phyloP scores from a whole-genome alignment of 2,113 vertebrate species.

The Catagonus wagneri region DNA sequence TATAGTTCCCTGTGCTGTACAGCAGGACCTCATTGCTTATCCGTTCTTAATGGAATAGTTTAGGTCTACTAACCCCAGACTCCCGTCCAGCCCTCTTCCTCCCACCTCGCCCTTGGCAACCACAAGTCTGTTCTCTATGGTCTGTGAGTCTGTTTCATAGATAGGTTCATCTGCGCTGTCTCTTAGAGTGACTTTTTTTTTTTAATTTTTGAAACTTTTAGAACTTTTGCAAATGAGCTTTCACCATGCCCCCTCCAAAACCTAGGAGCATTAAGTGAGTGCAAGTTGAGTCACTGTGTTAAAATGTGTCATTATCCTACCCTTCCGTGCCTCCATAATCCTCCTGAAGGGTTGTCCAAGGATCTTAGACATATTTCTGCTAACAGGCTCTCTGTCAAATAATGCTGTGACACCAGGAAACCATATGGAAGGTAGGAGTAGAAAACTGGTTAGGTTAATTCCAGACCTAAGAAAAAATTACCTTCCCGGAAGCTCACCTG shows the following conservation, averaged over 20 bases:
- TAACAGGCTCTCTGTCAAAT: neutral
- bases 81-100: too few relatives aligned
- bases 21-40: too few relatives aligned
- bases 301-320: neutral
- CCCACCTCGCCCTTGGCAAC: too few relatives aligned
- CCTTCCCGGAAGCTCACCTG: neutral
- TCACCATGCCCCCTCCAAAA: neutral
- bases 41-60: too few relatives aligned
- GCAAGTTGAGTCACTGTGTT: neutral
- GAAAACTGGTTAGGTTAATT: neutral
- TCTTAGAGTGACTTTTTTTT: neutral
- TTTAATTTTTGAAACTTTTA: neutral
- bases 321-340: neutral
- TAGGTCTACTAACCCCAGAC: too few relatives aligned
- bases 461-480: neutral
- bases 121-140: too few relatives aligned
- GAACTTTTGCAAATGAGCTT: conserved; percentile 22
- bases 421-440: neutral
- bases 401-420: neutral
- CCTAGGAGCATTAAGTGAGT: neutral
- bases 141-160: too few relatives aligned
- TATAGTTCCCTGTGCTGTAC: too few relatives aligned
- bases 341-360: neutral
- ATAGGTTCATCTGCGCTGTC: too few relatives aligned
- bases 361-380: neutral